Conservation (phyloP, 1,140 invertebrate species). For the Batillaria attramentaria region DNA sequence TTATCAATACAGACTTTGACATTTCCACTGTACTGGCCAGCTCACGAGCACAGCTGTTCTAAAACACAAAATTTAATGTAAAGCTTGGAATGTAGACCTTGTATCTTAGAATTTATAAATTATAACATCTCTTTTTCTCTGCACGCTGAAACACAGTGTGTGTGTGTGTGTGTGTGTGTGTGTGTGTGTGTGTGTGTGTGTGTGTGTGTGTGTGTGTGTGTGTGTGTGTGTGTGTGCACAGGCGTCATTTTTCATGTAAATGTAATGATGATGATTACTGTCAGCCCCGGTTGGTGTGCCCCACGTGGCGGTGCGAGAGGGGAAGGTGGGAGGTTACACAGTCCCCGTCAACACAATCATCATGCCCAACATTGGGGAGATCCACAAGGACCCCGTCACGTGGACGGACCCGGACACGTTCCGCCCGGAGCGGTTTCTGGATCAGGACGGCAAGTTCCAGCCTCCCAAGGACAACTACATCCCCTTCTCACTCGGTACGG, state of each 20-base stretch:
- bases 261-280: too few species aligned
- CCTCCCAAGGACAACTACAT: too few species aligned
- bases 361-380: not conserved
- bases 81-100: too few species aligned
- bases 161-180: not conserved
- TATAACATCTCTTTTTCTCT: too few species aligned
- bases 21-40: too few species aligned
- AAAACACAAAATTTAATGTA: too few species aligned
- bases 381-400: slow-evolving; percentile 81
- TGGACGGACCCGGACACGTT: slow-evolving; percentile 83
- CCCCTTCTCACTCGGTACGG: too few species aligned
- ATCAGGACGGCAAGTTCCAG: slow-evolving; percentile 48
- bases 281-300: not conserved
- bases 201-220: slow-evolving; percentile 81
- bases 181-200: slow-evolving; percentile 67
- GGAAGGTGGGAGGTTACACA: not conserved
- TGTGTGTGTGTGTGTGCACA: slow-evolving; percentile 86
- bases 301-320: not conserved
- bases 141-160: not conserved
- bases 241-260: too few species aligned
- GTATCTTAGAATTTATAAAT: too few species aligned
- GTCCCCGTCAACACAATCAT: not conserved
- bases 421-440: slow-evolving; percentile 77
- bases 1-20: too few species aligned
- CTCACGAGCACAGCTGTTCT: too few species aligned